phyloP scores from a whole-genome alignment of 2,888 invertebrate genomes.

The Lamproptera curius region DNA sequence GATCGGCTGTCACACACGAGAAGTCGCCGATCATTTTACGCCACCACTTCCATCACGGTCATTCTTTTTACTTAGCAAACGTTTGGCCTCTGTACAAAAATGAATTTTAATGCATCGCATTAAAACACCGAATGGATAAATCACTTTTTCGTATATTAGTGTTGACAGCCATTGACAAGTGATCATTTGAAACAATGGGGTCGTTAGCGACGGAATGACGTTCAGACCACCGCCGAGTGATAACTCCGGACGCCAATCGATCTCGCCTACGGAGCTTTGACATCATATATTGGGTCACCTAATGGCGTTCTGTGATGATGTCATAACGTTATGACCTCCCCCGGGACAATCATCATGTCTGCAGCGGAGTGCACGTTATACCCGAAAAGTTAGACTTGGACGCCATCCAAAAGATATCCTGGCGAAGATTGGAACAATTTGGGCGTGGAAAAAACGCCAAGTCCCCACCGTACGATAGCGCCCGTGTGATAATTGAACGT shows the following conservation, averaged over 20 bases:
- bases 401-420: slow-evolving; percentile 21
- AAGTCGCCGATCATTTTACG: slow-evolving; percentile 60
- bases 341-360: no score
- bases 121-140: slow-evolving; percentile 31
- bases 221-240: slow-evolving; percentile 58
- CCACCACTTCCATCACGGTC: slow-evolving; percentile 56
- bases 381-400: no score
- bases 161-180: slow-evolving; percentile 59
- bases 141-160: no score
- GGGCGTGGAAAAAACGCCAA: slow-evolving; percentile 15
- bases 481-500: slow-evolving; percentile 13
- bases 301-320: no score
- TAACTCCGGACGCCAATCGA: neutral
- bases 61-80: slow-evolving; percentile 50
- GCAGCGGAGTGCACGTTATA: no score
- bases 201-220: slow-evolving; percentile 67
- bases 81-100: slow-evolving; percentile 25
- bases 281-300: no score
- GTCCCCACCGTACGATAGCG: neutral
- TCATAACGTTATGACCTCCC: slow-evolving; percentile 35
- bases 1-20: slow-evolving; percentile 62
- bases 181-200: slow-evolving; percentile 68
- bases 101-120: slow-evolving; percentile 31
- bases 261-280: no score
- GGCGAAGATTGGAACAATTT: slow-evolving; percentile 23